Evolutionary conservation across 2,888 invertebrate species (phyloP).

Genomic region (Hirtodrosophila duncani): DNA sequence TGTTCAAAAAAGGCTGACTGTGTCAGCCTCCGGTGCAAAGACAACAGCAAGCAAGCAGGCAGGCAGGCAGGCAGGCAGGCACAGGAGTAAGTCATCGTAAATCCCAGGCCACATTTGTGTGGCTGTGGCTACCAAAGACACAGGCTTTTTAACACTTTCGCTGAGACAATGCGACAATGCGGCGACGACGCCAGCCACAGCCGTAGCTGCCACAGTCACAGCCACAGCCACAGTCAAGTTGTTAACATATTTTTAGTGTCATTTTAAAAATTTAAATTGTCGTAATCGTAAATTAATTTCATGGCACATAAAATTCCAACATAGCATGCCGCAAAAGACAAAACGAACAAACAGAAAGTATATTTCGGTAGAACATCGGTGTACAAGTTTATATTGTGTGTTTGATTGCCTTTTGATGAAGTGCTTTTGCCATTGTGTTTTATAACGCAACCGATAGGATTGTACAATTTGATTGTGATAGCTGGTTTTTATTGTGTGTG

Average conservation of each 20-base stretch:
- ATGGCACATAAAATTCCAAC: conserved; percentile 74
- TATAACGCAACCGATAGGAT: conserved; percentile 36
- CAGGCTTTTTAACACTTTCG: conserved; percentile 63
- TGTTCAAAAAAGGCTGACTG: conserved; percentile 40
- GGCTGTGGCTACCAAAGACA: conserved; percentile 8
- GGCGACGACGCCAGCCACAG: conserved; percentile 33
- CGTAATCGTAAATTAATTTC: conserved; percentile 78
- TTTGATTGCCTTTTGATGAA: conserved; percentile 3
- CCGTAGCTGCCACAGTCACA: not conserved
- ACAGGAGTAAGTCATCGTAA: conserved; percentile 44
- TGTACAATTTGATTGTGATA: not conserved
- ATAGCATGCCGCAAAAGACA: conserved; percentile 13
- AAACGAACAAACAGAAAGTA: conserved; percentile 13
- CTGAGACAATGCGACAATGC: conserved; percentile 44
- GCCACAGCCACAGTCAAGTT: conserved; percentile 24
- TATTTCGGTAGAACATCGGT: too few species aligned
- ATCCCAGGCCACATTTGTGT: conserved; percentile 59
- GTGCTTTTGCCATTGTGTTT: conserved; percentile 27
- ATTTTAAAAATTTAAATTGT: conserved; percentile 74
- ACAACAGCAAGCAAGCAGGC: conserved; percentile 15
- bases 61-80: too few species aligned
- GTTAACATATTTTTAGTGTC: conserved; percentile 69
- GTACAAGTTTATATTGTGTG: not conserved
- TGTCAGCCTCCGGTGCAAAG: conserved; percentile 27
- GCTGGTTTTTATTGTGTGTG: conserved; percentile 34